These are phyloP conservation scores for Drosophila seclusa DNA, from an alignment of 2,888 invertebrate species.

Conservation along the genomic window DNA sequence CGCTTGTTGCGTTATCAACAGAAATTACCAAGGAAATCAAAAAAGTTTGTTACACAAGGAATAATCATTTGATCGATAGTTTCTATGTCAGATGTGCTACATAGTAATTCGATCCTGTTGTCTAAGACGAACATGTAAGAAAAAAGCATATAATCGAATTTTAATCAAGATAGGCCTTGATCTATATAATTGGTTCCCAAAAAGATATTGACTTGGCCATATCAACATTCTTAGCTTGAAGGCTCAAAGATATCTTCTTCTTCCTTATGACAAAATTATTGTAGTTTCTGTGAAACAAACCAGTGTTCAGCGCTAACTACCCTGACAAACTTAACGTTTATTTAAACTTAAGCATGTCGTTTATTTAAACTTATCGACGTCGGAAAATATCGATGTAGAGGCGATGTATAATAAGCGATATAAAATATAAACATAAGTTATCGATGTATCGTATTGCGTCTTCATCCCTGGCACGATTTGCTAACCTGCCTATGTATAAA, in stretches of 20 bases:
- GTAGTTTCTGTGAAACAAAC: not conserved
- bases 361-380: conserved; percentile 1
- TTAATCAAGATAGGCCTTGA: not conserved
- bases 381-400: not conserved
- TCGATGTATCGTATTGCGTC: not conserved
- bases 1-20: conserved; percentile 24
- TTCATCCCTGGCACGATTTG: not conserved
- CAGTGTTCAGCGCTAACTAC: not conserved
- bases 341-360: not conserved
- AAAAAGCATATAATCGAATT: not conserved
- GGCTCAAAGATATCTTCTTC: not conserved
- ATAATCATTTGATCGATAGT: not conserved
- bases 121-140: not conserved
- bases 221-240: not conserved
- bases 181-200: not conserved
- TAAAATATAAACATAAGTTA: not conserved
- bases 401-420: not conserved
- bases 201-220: not conserved
- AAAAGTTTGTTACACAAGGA: not conserved
- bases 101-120: not conserved
- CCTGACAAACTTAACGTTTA: conserved; percentile 1
- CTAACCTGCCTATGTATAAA: conserved; percentile 3
- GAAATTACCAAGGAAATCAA: not conserved
- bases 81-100: not conserved
- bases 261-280: not conserved